Evolutionary conservation across 2,113 vertebrate genomes (phyloP).

Genomic region (Nansenia antarctica): DNA sequence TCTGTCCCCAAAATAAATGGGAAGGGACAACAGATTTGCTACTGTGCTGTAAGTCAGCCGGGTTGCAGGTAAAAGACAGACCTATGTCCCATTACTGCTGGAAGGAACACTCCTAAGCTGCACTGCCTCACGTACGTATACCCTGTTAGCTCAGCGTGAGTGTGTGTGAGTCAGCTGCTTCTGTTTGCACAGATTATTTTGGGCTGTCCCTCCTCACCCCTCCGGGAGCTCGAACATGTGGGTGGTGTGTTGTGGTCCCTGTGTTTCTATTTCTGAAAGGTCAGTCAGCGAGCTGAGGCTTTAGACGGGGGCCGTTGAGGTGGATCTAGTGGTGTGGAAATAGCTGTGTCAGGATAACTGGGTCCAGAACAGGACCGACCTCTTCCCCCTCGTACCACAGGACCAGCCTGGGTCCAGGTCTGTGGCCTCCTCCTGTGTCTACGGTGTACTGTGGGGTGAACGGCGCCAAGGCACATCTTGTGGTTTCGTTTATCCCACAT

Average conservation of each 20-base stretch:
- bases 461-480: no score
- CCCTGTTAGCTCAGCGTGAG: not conserved
- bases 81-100: not conserved
- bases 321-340: not conserved
- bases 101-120: not conserved
- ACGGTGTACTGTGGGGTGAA: no score
- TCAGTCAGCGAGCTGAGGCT: not conserved
- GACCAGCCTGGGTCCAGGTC: no score
- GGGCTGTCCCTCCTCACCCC: not conserved
- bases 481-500: no score
- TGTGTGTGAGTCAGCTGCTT: not conserved
- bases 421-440: no score
- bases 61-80: not conserved
- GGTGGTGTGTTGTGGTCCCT: not conserved
- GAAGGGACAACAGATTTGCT: not conserved
- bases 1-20: no score
- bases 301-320: not conserved
- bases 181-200: not conserved
- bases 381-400: no score
- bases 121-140: not conserved
- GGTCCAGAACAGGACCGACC: no score
- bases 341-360: not conserved
- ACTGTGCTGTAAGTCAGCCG: no score
- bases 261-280: slow-evolving; percentile 6
- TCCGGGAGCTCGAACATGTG: not conserved